A percentile compares a stretch with the other conserved stretches of the same genome.
These are phyloP conservation scores for Redunca redunca DNA, from an alignment of 2,113 vertebrate genomes.

Conservation along the genomic window DNA sequence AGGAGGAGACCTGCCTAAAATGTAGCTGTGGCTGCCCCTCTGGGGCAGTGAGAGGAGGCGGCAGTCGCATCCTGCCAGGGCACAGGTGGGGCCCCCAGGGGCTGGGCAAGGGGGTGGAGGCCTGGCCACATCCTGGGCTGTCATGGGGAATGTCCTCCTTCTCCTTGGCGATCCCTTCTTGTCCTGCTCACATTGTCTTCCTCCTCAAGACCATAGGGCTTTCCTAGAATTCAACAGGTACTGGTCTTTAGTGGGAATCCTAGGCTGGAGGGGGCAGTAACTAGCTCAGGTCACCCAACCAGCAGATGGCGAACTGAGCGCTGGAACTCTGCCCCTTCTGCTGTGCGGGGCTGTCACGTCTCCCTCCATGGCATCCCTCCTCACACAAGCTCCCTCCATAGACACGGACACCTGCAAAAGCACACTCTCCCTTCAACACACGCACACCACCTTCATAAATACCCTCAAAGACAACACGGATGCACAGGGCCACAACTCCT, in stretches of 20 bases:
- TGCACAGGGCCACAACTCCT: background rate
- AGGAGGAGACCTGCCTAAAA: background rate
- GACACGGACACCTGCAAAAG: background rate
- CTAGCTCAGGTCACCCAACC: background rate
- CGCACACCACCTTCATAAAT: background rate
- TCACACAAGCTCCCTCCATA: fast-evolving
- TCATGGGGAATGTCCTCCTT: background rate
- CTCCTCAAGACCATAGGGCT: background rate
- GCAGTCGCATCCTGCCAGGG: background rate
- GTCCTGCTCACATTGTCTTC: background rate
- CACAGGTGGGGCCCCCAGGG: background rate
- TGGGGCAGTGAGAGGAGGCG: background rate
- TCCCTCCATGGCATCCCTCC: fast-evolving
- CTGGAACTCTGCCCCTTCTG: background rate
- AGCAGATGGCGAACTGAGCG: background rate
- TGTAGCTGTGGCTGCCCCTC: background rate
- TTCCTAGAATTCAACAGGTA: background rate
- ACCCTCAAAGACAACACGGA: background rate
- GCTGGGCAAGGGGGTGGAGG: fast-evolving
- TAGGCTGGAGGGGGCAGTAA: background rate
- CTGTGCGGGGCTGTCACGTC: background rate
- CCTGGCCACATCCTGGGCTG: background rate
- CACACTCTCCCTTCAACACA: too few relatives aligned
- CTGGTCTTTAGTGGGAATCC: background rate
- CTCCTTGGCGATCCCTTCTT: background rate